phyloP scores from a whole-genome alignment of 2,888 invertebrate species.

The Drosophila phalerata region DNA sequence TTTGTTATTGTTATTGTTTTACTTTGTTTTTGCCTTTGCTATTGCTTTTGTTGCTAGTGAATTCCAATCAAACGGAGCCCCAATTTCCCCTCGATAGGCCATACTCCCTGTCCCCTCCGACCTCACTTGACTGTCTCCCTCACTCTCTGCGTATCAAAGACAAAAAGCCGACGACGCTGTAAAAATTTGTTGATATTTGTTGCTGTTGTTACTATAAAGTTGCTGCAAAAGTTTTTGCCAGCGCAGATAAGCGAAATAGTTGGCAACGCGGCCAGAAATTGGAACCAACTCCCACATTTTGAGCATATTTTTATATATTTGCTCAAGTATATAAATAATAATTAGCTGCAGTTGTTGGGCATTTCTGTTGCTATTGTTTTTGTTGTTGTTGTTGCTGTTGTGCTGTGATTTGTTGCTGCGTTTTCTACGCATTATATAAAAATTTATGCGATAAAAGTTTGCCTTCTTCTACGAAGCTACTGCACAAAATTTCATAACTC shows the following conservation, averaged over 20 bases:
- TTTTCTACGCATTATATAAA: conserved; percentile 40
- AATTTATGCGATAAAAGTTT: conserved; percentile 73
- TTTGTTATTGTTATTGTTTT: conserved; percentile 35
- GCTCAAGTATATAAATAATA: conserved; percentile 57
- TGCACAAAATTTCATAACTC: conserved; percentile 70
- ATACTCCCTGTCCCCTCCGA: conserved; percentile 1
- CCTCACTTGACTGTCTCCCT: conserved; percentile 20
- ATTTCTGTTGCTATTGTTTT: no score
- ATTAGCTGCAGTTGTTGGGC: conserved; percentile 53
- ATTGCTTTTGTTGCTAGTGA: conserved; percentile 39
- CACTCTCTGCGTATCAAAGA: conserved; percentile 53
- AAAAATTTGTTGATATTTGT: conserved; percentile 68
- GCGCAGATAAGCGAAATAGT: conserved; percentile 56
- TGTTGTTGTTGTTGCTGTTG: conserved; percentile 29
- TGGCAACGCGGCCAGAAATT: conserved; percentile 47
- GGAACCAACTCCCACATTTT: conserved; percentile 1
- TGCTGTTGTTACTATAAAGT: conserved; percentile 25
- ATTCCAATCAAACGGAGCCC: conserved; percentile 71
- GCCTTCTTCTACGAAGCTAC: conserved; percentile 44
- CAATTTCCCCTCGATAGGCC: conserved; percentile 12
- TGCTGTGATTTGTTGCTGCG: conserved; percentile 51
- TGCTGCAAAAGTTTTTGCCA: conserved; percentile 47
- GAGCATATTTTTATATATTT: conserved; percentile 23
- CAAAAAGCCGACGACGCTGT: conserved; percentile 70
- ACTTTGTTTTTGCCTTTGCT: conserved; percentile 29